These are phyloP conservation scores for Limnephilus rhombicus DNA, from an alignment of 2,888 invertebrate species.

Conservation along the genomic window DNA sequence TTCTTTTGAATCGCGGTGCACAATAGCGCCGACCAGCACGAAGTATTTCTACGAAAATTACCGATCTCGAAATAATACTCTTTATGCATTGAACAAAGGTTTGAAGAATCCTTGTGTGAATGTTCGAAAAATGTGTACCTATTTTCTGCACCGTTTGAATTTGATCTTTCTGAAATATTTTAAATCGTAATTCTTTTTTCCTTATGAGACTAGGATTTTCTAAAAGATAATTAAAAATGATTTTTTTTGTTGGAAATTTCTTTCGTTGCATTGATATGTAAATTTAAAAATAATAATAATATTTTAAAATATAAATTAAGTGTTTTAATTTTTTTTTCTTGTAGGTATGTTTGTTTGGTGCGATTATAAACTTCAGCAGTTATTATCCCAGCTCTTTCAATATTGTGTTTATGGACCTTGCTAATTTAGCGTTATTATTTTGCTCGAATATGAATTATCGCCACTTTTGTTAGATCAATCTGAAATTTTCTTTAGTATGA, in stretches of 20 bases:
- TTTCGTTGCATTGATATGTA: background rate
- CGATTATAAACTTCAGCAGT: background rate
- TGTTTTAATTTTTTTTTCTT: no score
- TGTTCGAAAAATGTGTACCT: background rate
- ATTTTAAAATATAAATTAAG: no score
- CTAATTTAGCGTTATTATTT: background rate
- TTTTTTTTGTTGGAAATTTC: background rate
- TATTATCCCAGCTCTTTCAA: background rate
- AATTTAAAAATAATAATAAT: no score
- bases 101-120: background rate
- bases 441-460: background rate
- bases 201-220: background rate
- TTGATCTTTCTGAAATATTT: background rate
- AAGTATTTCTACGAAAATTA: background rate
- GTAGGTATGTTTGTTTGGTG: background rate
- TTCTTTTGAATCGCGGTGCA: background rate
- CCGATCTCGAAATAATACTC: background rate
- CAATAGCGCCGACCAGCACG: constrained; percentile 2
- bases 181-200: background rate
- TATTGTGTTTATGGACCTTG: background rate
- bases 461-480: background rate
- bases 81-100: constrained; percentile 27
- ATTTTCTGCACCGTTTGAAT: background rate
- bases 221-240: background rate
- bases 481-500: background rate